phyloP scores from a whole-genome alignment of 2,113 vertebrate genomes.

The Ifrita kowaldi region DNA sequence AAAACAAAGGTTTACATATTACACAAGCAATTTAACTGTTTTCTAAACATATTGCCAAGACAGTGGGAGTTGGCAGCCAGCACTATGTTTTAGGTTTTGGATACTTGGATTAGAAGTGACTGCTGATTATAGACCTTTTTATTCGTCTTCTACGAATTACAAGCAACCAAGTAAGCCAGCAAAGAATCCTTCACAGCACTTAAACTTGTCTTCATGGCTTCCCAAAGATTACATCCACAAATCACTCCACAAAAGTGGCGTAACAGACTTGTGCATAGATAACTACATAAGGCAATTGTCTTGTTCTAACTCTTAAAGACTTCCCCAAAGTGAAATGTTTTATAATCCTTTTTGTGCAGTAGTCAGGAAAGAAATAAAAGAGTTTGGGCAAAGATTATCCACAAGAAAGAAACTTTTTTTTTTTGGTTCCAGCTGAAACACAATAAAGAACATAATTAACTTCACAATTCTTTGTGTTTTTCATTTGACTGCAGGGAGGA shows the following conservation, averaged over 20 bases:
- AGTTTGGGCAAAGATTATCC: slow-evolving; percentile 81
- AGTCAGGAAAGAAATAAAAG: slow-evolving; percentile 78
- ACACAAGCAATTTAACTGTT: slow-evolving; percentile 98
- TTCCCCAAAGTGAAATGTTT: slow-evolving; percentile 86
- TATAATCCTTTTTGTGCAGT: slow-evolving; percentile 91
- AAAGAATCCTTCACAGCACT: slow-evolving; percentile 89
- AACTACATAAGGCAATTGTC: slow-evolving; percentile 82
- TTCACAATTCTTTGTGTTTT: slow-evolving; percentile 95
- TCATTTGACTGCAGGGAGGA: slow-evolving; percentile 98
- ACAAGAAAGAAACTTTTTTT: slow-evolving; percentile 73
- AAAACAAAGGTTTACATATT: slow-evolving; percentile 98
- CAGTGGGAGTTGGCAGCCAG: slow-evolving; percentile 91
- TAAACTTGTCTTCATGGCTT: slow-evolving; percentile 86
- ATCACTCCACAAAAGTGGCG: slow-evolving; percentile 87
- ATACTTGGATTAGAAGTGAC: slow-evolving; percentile 84
- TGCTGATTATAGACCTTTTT: slow-evolving; percentile 88
- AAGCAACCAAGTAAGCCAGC: slow-evolving; percentile 88
- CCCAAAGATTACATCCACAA: slow-evolving; percentile 93
- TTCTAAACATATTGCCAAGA: slow-evolving; percentile 99
- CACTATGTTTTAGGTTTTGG: slow-evolving; percentile 83
- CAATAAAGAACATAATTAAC: slow-evolving; percentile 96
- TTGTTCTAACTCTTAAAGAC: slow-evolving; percentile 78
- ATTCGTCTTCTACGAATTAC: slow-evolving; percentile 89
- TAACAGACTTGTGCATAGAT: slow-evolving; percentile 79
- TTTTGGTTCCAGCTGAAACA: slow-evolving; percentile 80